Evolutionary conservation across 2,113 vertebrate species (phyloP), one percentile per base, ranked within the genome.

Genomic region (Solenodon paradoxus): DNA sequence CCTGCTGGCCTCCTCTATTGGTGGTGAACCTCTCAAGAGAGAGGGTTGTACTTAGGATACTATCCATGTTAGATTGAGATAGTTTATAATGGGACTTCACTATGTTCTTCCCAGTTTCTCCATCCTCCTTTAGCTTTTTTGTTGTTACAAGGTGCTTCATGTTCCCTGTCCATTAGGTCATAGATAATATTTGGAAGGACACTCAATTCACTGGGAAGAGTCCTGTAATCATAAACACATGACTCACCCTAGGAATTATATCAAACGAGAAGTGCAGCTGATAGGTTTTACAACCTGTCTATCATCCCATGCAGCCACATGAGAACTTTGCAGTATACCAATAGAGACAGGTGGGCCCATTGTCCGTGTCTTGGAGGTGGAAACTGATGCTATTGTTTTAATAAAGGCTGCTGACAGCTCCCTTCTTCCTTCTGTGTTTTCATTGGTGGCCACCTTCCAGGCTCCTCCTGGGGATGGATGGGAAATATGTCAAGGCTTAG

Each of bases 171-270:
- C 38, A 53, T 81, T 93, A 92, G 47, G 79, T 89, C 53, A 51
- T 28, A 92, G 45, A 74, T 87, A 38, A 71, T 68, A 89, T 90
- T 94, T 97, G 90, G 78, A 94, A 97, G 51, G 79, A 83, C 40
- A 49, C 0, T 78, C 74, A 51, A 32, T 94, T 94, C 79, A 94
- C 40, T 66, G 53, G 12, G 20, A 88, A 92, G 16, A 13, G 83
- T 3, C 5, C 42, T 85, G n/a, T 93, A 59, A 93, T 95, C 30
- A 94, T 61, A 95, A 96, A 64, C 83, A 92, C 19, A 87, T 79
- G 87, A 69, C 40, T 94, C 61, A 72, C 26, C n/a, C 49, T 89
- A 20, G 59, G 68, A 35, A 92, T 71, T 79, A 75, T 87, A 89
- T 53, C 28, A 94, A 96, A 40, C 49, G 8, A 45, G 26, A 89